Evolutionary conservation across 2,113 vertebrate species (phyloP).

Genomic region (Dendropsophus ebraccatus): DNA sequence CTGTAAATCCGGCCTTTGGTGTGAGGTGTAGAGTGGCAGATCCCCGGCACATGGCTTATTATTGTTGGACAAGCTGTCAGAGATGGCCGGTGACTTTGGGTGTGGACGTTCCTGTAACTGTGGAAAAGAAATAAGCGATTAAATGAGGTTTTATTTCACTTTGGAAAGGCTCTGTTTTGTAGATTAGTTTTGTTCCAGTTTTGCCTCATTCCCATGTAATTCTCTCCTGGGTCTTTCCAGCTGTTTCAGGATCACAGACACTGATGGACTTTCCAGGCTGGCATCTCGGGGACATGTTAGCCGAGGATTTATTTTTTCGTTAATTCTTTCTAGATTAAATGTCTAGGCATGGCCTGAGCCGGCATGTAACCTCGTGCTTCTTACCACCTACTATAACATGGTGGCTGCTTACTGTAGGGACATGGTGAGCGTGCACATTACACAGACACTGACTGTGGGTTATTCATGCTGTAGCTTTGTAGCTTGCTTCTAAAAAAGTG

Average conservation of each 20-base stretch:
- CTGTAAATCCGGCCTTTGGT: not conserved
- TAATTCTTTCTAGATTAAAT: not conserved
- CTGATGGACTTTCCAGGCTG: conserved; percentile 38
- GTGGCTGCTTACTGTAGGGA: too few relatives aligned
- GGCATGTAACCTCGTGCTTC: not conserved
- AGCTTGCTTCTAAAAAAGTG: too few relatives aligned
- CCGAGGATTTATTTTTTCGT: not conserved
- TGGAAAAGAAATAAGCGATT: conserved; percentile 25
- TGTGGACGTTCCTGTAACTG: conserved; percentile 14
- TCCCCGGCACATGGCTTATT: conserved; percentile 10
- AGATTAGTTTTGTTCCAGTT: conserved; percentile 22
- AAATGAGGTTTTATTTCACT: not conserved
- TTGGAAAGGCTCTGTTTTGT: conserved; percentile 39
- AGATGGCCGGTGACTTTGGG: conserved; percentile 1
- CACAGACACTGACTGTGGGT: too few relatives aligned
- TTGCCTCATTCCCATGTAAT: not conserved
- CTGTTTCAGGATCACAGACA: not conserved
- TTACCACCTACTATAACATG: not conserved
- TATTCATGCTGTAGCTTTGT: too few relatives aligned
- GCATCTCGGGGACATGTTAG: conserved; percentile 6
- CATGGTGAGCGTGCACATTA: too few relatives aligned
- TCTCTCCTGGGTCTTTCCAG: conserved; percentile 24
- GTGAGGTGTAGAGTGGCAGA: not conserved
- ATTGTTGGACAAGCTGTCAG: conserved; percentile 21
- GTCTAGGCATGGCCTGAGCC: not conserved